Evolutionary conservation across 2,888 invertebrate species (phyloP), one percentile per base, ranked within the genome.

Genomic region (Caradrina kadenii): DNA sequence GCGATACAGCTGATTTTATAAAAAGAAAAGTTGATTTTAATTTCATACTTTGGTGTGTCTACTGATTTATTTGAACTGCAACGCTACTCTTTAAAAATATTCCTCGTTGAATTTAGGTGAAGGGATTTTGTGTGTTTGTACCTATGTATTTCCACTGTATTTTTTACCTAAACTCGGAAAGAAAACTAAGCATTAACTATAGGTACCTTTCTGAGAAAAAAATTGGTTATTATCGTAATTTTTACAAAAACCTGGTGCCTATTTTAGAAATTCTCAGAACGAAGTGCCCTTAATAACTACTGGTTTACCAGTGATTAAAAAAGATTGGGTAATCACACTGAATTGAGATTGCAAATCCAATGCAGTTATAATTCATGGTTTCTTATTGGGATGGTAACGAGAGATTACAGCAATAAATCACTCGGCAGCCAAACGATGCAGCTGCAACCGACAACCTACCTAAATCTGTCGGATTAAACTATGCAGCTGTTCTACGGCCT

Each of bases 1-100:
- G 53, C 21, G 50, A 73, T 49, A 31, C 21, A 59, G 42, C 13
- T 50, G 48, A 49, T 76, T 59, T 39, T 35, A 17, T 61, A 62
- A 67, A 64, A 72, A 53, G 22, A 63, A 49, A 58, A 62, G 22
- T 79, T 54, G 19, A 31, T 48, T 50, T 50, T 17, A 19, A 48
- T 39, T 48, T 50, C 11, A 21, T 39, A n/a, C 3, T 54, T 55
- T 50, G 19, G 45, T 11, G 22, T 39, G 15, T 8, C 17, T 17
- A 22, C 21, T 52, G 31, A 56, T 45, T 35, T 39, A 8, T 54
- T 63, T 31, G 31, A 31, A 31, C 7, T 31, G 31, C 31, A 31
- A 7, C 7, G 5, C 31, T 31, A 31, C 7, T 26, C 26, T 5
- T 26, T n/a, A n/a, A n/a, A n/a, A n/a, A n/a, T n/a, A n/a, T n/a